phyloP scores from a whole-genome alignment of 2,113 vertebrate genomes.

The Setophaga coronata region DNA sequence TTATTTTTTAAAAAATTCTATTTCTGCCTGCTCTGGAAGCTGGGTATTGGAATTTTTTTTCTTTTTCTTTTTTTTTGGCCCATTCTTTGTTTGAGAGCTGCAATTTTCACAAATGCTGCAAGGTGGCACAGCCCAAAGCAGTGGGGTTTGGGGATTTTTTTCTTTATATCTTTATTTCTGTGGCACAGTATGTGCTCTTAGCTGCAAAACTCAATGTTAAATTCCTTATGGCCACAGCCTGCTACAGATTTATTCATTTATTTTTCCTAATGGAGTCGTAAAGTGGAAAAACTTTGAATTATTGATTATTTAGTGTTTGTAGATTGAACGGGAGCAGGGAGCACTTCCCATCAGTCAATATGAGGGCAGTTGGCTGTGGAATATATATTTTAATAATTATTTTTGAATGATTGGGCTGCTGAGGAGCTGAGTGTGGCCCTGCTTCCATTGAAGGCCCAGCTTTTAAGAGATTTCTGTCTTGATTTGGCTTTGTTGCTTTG shows the following conservation, averaged over 20 bases:
- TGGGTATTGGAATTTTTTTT: not conserved
- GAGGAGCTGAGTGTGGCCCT: not conserved
- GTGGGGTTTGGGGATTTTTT: not conserved
- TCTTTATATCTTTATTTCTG: not conserved
- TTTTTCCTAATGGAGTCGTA: rapidly evolving
- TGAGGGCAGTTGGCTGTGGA: not conserved
- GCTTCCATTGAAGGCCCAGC: not conserved
- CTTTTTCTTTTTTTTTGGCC: no score
- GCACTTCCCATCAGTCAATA: no score
- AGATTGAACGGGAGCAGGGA: not conserved
- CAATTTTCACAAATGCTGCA: not conserved
- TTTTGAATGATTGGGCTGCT: not conserved
- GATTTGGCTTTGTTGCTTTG: not conserved
- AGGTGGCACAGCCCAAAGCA: not conserved
- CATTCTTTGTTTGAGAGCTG: not conserved
- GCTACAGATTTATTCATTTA: not conserved
- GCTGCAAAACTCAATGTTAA: not conserved
- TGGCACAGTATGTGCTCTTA: no score
- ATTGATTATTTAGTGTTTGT: not conserved
- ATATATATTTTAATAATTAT: not conserved
- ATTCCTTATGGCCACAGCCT: not conserved
- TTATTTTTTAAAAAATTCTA: rapidly evolving
- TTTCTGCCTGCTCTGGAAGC: not conserved
- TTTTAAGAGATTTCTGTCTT: not conserved
- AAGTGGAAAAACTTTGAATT: not conserved